Conservation (phyloP, 1,140 invertebrate genomes). For the Atta texana region DNA sequence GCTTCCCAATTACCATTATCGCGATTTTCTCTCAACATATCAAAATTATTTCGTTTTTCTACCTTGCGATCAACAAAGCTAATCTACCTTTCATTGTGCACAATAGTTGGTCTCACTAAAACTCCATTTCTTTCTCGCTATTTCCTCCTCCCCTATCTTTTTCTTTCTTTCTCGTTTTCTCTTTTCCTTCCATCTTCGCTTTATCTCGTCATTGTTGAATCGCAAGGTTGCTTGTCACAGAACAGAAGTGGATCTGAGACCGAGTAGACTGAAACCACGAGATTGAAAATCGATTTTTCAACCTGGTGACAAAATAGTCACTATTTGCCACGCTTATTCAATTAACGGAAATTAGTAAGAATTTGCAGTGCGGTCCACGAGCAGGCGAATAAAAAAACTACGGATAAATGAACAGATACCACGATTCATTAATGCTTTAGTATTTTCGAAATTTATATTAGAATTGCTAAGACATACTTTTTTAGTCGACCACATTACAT, state of each 20-base stretch:
- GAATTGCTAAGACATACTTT: background rate
- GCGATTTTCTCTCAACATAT: conserved; percentile 37
- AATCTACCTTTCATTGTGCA: conserved; percentile 6
- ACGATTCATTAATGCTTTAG: background rate
- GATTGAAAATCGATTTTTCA: conserved; percentile 62
- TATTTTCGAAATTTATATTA: background rate
- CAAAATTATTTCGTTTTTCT: conserved; percentile 39
- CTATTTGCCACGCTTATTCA: conserved; percentile 50
- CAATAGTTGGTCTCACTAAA: conserved; percentile 52
- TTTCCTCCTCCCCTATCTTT: background rate
- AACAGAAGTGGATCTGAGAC: conserved; percentile 50
- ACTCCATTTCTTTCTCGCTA: conserved; percentile 31
- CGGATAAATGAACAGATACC: background rate
- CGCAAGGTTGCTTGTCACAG: conserved; percentile 35
- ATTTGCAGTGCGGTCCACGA: background rate
- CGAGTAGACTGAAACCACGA: conserved; percentile 36
- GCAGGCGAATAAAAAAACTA: conserved; percentile 18
- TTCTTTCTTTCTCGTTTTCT: background rate
- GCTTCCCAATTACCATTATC: background rate
- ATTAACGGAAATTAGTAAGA: conserved; percentile 55
- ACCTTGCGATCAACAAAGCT: conserved; percentile 38
- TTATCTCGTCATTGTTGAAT: conserved; percentile 62
- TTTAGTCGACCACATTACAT: background rate
- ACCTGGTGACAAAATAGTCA: conserved; percentile 35
- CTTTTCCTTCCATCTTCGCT: conserved; percentile 10